phyloP scores from a whole-genome alignment of 2,113 vertebrate genomes.

The Pomatorhinus ruficollis region DNA sequence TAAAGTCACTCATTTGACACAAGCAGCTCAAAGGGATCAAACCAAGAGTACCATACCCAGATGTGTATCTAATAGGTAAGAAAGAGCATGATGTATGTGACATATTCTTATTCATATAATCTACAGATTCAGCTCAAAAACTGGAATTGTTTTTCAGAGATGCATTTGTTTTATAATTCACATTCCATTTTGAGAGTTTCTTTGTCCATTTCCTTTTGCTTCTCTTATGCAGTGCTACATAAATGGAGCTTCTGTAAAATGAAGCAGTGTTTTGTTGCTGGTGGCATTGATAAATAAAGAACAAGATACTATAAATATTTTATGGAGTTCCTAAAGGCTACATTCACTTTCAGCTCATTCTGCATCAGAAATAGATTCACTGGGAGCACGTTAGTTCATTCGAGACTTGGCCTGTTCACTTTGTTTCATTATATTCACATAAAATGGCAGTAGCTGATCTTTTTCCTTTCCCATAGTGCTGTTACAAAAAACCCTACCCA shows the following conservation, averaged over 20 bases:
- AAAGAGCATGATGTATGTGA: not conserved
- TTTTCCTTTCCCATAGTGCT: not conserved
- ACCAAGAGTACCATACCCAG: not conserved
- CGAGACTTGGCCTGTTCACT: not conserved
- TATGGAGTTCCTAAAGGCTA: conserved; percentile 54
- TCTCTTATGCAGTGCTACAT: not conserved
- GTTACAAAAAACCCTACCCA: not conserved
- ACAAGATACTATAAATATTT: conserved; percentile 66
- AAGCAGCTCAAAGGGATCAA: not conserved
- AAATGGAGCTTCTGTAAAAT: conserved; percentile 28
- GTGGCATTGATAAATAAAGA: conserved; percentile 64
- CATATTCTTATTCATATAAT: not conserved
- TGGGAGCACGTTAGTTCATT: not conserved
- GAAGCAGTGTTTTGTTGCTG: conserved; percentile 35
- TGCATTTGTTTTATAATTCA: not conserved
- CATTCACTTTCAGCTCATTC: conserved; percentile 28
- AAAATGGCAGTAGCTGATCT: not conserved
- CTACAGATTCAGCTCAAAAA: not conserved
- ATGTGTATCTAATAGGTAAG: not conserved
- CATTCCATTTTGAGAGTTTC: not conserved
- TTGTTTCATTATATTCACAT: not conserved
- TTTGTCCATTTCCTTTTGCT: not conserved
- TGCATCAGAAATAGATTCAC: conserved; percentile 14
- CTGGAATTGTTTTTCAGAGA: not conserved
- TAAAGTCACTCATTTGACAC: not conserved